Evolutionary conservation across 2,888 invertebrate genomes (phyloP).

Genomic region (Trichogramma evanescens): DNA sequence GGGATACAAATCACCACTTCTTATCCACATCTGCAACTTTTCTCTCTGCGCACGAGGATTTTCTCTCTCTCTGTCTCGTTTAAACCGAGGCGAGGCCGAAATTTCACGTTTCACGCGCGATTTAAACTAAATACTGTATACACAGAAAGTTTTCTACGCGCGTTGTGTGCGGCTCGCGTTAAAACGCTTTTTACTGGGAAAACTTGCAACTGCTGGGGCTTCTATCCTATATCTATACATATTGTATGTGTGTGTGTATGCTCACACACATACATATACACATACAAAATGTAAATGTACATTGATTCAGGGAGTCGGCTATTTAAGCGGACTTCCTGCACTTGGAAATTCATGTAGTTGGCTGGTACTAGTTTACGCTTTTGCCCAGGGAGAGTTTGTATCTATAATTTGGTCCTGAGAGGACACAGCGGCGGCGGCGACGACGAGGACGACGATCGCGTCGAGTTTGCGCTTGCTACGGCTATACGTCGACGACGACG

Average conservation of each 20-base stretch:
- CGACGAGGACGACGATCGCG: too few relatives aligned
- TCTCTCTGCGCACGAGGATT: constrained; percentile 30
- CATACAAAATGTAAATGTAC: constrained; percentile 15
- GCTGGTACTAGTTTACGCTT: not conserved
- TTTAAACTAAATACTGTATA: constrained; percentile 37
- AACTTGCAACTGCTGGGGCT: not conserved
- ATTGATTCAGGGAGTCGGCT: constrained; percentile 16
- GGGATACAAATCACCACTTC: constrained; percentile 44
- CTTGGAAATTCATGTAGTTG: constrained; percentile 13
- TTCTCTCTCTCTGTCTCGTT: constrained; percentile 11
- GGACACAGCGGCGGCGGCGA: too few relatives aligned
- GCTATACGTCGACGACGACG: too few relatives aligned
- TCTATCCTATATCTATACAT: not conserved
- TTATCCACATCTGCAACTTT: constrained; percentile 45
- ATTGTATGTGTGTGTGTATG: too few relatives aligned
- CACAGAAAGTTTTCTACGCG: constrained; percentile 44
- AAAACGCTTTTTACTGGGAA: constrained; percentile 14
- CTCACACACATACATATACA: too few relatives aligned
- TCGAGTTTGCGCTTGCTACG: too few relatives aligned
- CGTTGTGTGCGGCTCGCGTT: constrained; percentile 17
- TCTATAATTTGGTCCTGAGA: constrained; percentile 3
- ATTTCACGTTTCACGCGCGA: constrained; percentile 27
- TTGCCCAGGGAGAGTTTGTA: not conserved
- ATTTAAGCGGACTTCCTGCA: constrained; percentile 11
- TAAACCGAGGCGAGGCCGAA: too few relatives aligned